These are phyloP conservation scores for Acanthurus lineatus DNA, from an alignment of 2,797 vertebrate species.

Conservation along the genomic window DNA sequence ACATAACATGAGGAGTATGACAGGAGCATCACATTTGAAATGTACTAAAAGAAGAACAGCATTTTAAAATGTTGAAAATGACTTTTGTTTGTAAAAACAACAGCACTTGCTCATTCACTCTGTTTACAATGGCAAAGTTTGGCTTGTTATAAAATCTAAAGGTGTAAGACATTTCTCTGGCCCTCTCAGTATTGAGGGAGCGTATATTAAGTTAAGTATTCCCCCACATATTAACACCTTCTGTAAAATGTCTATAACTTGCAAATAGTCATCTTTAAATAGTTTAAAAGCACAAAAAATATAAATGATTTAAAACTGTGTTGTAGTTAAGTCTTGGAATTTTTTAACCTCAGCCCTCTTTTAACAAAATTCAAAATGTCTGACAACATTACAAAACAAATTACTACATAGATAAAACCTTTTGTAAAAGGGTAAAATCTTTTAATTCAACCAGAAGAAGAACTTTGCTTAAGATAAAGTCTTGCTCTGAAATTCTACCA, in stretches of 20 bases:
- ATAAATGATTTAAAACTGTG: not conserved
- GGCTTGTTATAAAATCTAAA: too few relatives aligned
- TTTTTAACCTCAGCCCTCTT: too few relatives aligned
- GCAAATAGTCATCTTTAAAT: not conserved
- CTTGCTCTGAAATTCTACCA: too few relatives aligned
- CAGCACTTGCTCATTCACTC: not conserved
- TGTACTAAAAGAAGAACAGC: not conserved
- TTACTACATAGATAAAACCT: too few relatives aligned
- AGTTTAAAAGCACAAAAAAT: not conserved
- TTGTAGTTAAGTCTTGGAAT: too few relatives aligned
- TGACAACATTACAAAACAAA: too few relatives aligned
- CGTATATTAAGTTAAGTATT: not conserved
- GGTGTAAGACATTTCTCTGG: not conserved
- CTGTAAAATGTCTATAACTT: not conserved
- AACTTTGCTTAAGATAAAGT: too few relatives aligned
- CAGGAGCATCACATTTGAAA: not conserved
- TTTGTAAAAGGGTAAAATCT: too few relatives aligned
- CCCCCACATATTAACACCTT: too few relatives aligned
- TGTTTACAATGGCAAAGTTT: not conserved
- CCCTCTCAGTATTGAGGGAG: not conserved
- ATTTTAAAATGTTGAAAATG: not conserved
- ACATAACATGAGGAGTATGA: not conserved
- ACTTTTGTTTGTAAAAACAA: not conserved
- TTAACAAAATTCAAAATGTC: too few relatives aligned
- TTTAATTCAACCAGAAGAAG: too few relatives aligned